Conservation (phyloP, 2,113 vertebrate species). For the Rhabdornis inornatus region DNA sequence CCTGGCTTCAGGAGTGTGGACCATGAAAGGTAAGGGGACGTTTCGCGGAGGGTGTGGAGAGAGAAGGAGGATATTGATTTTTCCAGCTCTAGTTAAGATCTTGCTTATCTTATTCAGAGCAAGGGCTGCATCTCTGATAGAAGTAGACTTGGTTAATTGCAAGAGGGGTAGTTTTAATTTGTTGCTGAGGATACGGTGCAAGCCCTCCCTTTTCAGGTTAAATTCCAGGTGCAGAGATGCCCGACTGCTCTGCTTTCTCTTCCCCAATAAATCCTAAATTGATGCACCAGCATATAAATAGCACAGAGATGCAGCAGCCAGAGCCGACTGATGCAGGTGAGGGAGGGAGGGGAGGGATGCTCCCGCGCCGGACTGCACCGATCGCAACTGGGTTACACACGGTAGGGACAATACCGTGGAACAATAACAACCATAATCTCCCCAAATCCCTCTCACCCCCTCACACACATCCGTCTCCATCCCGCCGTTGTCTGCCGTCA, state of each 20-base stretch:
- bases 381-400: not conserved
- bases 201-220: not conserved
- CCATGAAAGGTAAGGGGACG: constrained; percentile 86
- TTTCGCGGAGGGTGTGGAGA: not conserved
- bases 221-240: not conserved
- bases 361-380: not conserved
- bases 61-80: not conserved
- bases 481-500: not conserved
- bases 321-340: not conserved
- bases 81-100: not conserved
- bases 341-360: constrained; percentile 12
- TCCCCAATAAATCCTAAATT: constrained; percentile 9
- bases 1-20: constrained; percentile 93
- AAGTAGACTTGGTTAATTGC: constrained; percentile 16
- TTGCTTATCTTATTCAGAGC: not conserved
- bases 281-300: constrained; percentile 17
- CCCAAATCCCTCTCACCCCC: not conserved
- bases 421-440: not conserved
- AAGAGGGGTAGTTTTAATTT: not conserved
- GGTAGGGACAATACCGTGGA: not conserved
- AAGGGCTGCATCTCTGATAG: not conserved
- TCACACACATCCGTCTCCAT: not conserved
- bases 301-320: constrained; percentile 23
- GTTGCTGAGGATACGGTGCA: not conserved
- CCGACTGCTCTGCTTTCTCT: not conserved